These are phyloP conservation scores for Phoebastria nigripes DNA, from an alignment of 2,797 vertebrate species.

Conservation along the genomic window DNA sequence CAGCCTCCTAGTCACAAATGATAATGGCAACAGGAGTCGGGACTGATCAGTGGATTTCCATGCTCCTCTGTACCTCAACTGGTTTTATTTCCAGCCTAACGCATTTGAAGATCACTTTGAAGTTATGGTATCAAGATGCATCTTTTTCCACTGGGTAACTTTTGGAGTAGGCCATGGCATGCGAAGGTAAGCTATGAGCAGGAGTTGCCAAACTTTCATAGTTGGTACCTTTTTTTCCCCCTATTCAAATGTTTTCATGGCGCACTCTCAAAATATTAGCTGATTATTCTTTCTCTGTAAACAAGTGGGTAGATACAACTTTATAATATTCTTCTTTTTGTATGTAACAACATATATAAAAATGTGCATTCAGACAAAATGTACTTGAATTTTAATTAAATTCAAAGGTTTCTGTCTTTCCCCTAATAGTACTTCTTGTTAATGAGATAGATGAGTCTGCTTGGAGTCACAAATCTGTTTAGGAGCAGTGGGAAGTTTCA, in stretches of 20 bases:
- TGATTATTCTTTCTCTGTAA: neutral
- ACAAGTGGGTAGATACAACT: neutral
- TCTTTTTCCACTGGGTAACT: neutral
- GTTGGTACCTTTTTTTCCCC: neutral
- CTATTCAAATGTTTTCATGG: neutral
- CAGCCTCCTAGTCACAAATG: neutral
- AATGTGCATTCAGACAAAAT: conserved; percentile 19
- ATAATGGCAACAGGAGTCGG: neutral
- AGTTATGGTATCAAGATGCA: neutral
- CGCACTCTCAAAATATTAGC: neutral
- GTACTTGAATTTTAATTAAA: conserved; percentile 51
- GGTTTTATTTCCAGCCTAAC: neutral
- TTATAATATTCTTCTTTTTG: neutral
- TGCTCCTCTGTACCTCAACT: neutral
- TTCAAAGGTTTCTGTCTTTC: conserved; percentile 30
- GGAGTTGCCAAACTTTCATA: neutral
- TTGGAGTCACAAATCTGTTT: conserved; percentile 47
- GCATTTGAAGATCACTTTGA: neutral
- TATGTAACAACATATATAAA: neutral
- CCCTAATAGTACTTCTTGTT: conserved; percentile 37
- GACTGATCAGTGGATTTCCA: neutral
- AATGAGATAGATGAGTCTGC: conserved; percentile 57
- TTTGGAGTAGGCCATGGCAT: neutral
- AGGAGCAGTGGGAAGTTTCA: conserved; percentile 51
- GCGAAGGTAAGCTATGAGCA: neutral